Conservation (phyloP, 2,113 vertebrate species). For the Aix galericulata region DNA sequence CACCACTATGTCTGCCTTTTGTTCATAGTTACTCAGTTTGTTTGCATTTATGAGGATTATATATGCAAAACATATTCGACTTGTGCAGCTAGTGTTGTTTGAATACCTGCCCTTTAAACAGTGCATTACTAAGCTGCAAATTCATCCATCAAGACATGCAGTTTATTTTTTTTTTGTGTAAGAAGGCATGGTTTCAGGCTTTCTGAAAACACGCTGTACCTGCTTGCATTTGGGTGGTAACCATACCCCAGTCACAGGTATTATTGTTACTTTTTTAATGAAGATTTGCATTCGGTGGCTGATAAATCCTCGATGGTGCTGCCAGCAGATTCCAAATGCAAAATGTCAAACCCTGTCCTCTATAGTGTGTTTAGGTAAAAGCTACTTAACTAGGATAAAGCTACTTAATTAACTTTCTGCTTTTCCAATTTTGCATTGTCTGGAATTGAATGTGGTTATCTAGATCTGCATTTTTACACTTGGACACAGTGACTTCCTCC, state of each 20-base stretch:
- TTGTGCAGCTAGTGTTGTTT: not conserved
- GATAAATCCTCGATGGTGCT: not conserved
- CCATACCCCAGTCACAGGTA: not conserved
- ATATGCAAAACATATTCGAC: not conserved
- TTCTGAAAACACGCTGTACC: not conserved
- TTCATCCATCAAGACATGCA: not conserved
- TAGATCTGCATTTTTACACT: not conserved
- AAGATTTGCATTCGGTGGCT: not conserved
- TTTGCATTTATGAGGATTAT: not conserved
- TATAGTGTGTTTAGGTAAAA: not conserved
- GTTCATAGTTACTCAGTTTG: not conserved
- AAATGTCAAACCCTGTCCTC: rapidly evolving
- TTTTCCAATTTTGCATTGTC: not conserved
- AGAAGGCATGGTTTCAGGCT: not conserved
- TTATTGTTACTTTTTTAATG: rapidly evolving
- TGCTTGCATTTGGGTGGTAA: not conserved
- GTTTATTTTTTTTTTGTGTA: not conserved
- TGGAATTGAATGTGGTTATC: not conserved
- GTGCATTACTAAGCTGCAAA: not conserved
- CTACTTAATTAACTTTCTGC: not conserved
- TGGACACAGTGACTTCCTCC: not conserved
- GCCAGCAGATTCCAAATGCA: not conserved
- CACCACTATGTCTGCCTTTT: not conserved
- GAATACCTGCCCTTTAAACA: not conserved
- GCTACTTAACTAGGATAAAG: not conserved